Evolutionary conservation across 2,888 invertebrate species (phyloP), one percentile per base, ranked within the genome.

Genomic region (Augiades crinisus): DNA sequence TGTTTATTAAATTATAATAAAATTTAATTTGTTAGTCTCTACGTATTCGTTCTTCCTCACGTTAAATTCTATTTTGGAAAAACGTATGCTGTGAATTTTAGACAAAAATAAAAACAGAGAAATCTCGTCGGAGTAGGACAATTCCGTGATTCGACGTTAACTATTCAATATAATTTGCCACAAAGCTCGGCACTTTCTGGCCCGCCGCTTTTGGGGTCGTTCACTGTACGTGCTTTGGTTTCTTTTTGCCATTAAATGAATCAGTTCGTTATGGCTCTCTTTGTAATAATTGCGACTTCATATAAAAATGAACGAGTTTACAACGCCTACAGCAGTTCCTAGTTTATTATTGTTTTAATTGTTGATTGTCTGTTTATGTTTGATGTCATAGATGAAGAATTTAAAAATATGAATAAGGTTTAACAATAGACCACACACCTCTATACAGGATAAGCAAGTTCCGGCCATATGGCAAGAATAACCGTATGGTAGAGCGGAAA

Each of bases 191-290:
- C 12, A 41, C 34, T 34, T 49, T 41, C 27, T 34, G 43, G 27
- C 12, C 36, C 30, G 56, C 61, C 62, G 61, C 53, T 66, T 72
- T 77, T 72, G 59, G 67, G 77, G 76, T 75, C 76, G 70, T 58
- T 54, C 60, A 51, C 50, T 55, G 70, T 72, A 80, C 82, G 81
- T 85, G 85, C 72, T 75, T 70, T 61, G 78, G 59, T 70, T 78
- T 68, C 67, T 57, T 43, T 31, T 19, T 17, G 19, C 16, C 16
- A 41, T 24, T 41, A 27, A 47, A 38, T 38, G 16, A 49, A 27
- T 49, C 40, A 4, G 22, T 49, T 41, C 1, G 31, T 16, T 41
- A 33, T 21, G 43, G 19, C 19, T 33, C 31, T 47, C 40, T 21
- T 34, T 49, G 33, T 12, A 10, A 33, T 30, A 8, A 30, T 16